A percentile compares a stretch with the other conserved stretches of the same genome.
phyloP scores from a whole-genome alignment of 2,797 vertebrate species.

The Chaunax sp. region DNA sequence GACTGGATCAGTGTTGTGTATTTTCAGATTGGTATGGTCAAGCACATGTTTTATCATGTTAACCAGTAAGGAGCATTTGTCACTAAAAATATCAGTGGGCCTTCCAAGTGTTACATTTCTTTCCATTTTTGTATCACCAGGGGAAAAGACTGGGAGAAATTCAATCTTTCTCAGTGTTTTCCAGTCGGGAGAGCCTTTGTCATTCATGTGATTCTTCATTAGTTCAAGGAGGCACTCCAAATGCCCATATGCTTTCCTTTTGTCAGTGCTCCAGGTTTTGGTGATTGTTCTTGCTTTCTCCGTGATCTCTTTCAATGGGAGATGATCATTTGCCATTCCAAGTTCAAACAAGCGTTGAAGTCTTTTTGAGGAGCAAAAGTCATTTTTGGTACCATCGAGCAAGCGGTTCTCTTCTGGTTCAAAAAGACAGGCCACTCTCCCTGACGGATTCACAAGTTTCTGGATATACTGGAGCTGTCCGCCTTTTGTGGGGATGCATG shows the following conservation, averaged over 20 bases:
- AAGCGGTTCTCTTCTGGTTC: conserved; percentile 78
- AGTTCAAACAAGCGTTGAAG: conserved; percentile 79
- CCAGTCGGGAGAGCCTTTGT: conserved; percentile 64
- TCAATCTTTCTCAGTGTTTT: conserved; percentile 61
- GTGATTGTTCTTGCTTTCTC: conserved; percentile 76
- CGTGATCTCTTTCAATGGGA: conserved; percentile 81
- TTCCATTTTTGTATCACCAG: conserved; percentile 47
- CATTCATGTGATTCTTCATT: conserved; percentile 61
- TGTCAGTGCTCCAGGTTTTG: too few species aligned
- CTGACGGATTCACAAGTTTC: conserved; percentile 84
- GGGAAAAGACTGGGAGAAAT: conserved; percentile 78
- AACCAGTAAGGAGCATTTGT: conserved; percentile 66
- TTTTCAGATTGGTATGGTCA: conserved; percentile 60
- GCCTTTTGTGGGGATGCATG: conserved; percentile 83
- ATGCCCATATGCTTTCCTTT: conserved; percentile 61
- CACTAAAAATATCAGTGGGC: conserved; percentile 74
- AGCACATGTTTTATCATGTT: conserved; percentile 77
- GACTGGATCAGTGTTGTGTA: conserved; percentile 64
- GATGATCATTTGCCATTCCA: conserved; percentile 82
- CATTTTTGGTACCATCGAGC: conserved; percentile 74
- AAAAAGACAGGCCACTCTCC: conserved; percentile 82
- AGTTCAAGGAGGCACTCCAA: conserved; percentile 81
- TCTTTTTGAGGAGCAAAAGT: conserved; percentile 78
- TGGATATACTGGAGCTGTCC: conserved; percentile 80
- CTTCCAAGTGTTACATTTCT: conserved; percentile 52